phyloP scores from a whole-genome alignment of 2,113 vertebrate species.

The Pleuronectes platessa region DNA sequence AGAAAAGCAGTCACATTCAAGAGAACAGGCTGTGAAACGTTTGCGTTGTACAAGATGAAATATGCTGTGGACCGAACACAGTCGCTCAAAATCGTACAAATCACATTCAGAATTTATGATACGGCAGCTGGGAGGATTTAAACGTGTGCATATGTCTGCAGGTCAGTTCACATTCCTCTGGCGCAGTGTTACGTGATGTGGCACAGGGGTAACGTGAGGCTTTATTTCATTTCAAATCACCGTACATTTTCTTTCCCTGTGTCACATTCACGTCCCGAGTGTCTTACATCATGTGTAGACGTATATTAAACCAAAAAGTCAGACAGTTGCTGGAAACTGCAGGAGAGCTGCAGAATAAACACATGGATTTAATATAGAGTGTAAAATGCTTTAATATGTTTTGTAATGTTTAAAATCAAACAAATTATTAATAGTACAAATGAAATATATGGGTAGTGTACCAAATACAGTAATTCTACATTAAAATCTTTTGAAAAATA shows the following conservation, averaged over 20 bases:
- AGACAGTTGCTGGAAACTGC: not conserved
- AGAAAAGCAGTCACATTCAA: not conserved
- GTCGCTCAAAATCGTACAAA: constrained; percentile 11
- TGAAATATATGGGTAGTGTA: not conserved
- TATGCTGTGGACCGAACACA: not conserved
- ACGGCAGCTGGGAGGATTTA: constrained; percentile 28
- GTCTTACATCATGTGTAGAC: not conserved
- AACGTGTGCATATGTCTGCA: constrained; percentile 29
- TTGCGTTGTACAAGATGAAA: constrained; percentile 4
- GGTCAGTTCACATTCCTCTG: constrained; percentile 48
- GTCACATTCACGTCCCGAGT: not conserved
- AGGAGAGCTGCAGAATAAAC: not conserved
- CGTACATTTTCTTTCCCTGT: not conserved
- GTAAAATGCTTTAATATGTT: not conserved
- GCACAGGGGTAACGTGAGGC: not conserved
- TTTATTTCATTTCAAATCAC: constrained; percentile 23
- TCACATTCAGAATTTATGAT: constrained; percentile 34
- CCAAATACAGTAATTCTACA: not conserved
- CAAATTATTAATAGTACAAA: not conserved
- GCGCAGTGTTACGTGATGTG: constrained; percentile 6
- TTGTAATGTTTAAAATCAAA: not conserved
- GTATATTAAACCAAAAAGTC: not conserved
- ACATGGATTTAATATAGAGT: not conserved
- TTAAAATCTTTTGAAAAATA: not conserved
- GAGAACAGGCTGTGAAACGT: not conserved